phyloP scores from a whole-genome alignment of 2,888 invertebrate genomes.

The Tachina fera region DNA sequence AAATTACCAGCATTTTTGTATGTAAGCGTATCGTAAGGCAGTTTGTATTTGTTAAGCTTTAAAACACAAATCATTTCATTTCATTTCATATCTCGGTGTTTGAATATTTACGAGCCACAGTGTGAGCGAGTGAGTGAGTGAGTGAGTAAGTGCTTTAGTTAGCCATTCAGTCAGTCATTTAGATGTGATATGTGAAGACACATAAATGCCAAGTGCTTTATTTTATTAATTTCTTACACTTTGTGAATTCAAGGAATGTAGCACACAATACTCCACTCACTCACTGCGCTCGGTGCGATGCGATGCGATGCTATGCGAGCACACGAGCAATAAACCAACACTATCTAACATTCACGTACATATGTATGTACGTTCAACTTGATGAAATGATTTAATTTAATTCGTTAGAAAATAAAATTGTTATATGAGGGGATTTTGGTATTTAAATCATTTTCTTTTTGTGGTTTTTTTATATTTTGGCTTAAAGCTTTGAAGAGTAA shows the following conservation, averaged over 20 bases:
- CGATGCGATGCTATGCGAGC: background rate
- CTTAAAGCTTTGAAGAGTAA: constrained; percentile 34
- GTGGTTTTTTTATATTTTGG: constrained; percentile 9
- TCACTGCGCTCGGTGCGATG: background rate
- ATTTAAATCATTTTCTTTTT: constrained; percentile 25
- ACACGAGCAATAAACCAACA: constrained; percentile 37
- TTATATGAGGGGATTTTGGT: constrained; percentile 54
- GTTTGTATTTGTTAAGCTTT: constrained; percentile 53
- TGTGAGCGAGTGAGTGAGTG: background rate
- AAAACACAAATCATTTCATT: constrained; percentile 65
- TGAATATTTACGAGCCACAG: constrained; percentile 21
- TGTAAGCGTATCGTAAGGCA: background rate
- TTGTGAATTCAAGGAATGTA: constrained; percentile 72
- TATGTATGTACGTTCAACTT: constrained; percentile 49
- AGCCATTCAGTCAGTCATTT: constrained; percentile 68
- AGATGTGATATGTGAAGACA: constrained; percentile 69
- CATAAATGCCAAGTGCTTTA: constrained; percentile 73
- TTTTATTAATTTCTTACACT: constrained; percentile 74
- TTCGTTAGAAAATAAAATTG: constrained; percentile 65
- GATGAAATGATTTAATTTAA: constrained; percentile 72
- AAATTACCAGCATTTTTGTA: background rate
- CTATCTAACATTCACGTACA: constrained; percentile 39
- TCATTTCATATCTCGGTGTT: constrained; percentile 42
- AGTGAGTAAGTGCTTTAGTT: constrained; percentile 58
- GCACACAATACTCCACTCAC: constrained; percentile 44